Percentiles rank a stretch among this genome's conserved stretches.
Conservation (phyloP, 2,113 vertebrate species). For the Rattus norvegicus region GRCr8 NC_086039.1:97035001-97035500, state of each 20-base stretch:
- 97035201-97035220: not conserved
- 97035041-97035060: slow-evolving; percentile 6
- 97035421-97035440: not conserved
- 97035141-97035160: not conserved
- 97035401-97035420: not conserved
- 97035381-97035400: slow-evolving; percentile 41
- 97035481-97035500: not conserved
- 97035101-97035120: not conserved
- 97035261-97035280: no score
- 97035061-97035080: not conserved
- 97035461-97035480: not conserved
- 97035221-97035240: no score
- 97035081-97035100: slow-evolving; percentile 19
- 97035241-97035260: no score
- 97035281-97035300: not conserved
- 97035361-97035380: slow-evolving; percentile 14
- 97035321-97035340: not conserved
- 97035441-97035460: not conserved
- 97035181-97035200: not conserved
- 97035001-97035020: not conserved
- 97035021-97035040: slow-evolving; percentile 26
- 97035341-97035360: slow-evolving; percentile 33
- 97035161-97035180: not conserved
- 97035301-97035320: not conserved
- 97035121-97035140: slow-evolving; percentile 24